A percentile compares a stretch with the other conserved stretches of the same genome.
These are phyloP conservation scores for Caenorhabditis becei DNA, from an alignment of 2,888 invertebrate species.

Conservation along the genomic window DNA sequence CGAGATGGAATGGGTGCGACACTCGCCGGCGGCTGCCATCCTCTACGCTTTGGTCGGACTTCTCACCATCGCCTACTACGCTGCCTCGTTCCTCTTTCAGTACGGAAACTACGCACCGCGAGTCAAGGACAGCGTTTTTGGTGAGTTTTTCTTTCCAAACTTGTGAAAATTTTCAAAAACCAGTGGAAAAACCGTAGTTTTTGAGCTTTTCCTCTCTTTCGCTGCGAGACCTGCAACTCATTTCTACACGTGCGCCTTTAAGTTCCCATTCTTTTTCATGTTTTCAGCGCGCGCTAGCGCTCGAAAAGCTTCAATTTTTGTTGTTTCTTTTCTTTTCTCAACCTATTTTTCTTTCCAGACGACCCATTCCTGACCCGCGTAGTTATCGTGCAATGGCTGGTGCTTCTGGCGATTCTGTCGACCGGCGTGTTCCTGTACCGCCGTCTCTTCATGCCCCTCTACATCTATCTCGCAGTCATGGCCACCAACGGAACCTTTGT, in stretches of 20 bases:
- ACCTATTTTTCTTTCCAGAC: slow-evolving; percentile 7
- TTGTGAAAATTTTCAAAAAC: background rate
- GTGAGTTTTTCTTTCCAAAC: slow-evolving; percentile 7
- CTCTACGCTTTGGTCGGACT: slow-evolving; percentile 32
- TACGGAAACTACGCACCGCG: slow-evolving; percentile 47
- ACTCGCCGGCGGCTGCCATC: slow-evolving; percentile 14
- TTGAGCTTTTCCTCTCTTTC: too few relatives aligned
- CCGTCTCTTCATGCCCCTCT: slow-evolving; percentile 55
- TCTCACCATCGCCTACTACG: slow-evolving; percentile 33
- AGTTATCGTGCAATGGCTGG: slow-evolving; percentile 48
- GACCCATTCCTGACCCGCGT: slow-evolving; percentile 49
- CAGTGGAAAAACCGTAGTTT: too few relatives aligned
- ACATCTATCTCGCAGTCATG: slow-evolving; percentile 45
- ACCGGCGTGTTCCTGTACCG: slow-evolving; percentile 43
- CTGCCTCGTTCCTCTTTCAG: slow-evolving; percentile 37
- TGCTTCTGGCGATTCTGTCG: slow-evolving; percentile 22
- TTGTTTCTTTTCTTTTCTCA: too few relatives aligned
- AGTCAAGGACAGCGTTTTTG: slow-evolving; percentile 20
- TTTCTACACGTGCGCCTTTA: too few relatives aligned
- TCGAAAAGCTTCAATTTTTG: too few relatives aligned
- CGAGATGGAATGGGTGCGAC: slow-evolving; percentile 52
- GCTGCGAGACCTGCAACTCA: too few relatives aligned
- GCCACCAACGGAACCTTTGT: slow-evolving; percentile 48
- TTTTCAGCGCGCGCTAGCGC: too few relatives aligned
- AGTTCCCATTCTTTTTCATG: too few relatives aligned